These are phyloP conservation scores for Aeoliscus strigatus DNA, from an alignment of 2,797 vertebrate genomes.

Conservation along the genomic window DNA sequence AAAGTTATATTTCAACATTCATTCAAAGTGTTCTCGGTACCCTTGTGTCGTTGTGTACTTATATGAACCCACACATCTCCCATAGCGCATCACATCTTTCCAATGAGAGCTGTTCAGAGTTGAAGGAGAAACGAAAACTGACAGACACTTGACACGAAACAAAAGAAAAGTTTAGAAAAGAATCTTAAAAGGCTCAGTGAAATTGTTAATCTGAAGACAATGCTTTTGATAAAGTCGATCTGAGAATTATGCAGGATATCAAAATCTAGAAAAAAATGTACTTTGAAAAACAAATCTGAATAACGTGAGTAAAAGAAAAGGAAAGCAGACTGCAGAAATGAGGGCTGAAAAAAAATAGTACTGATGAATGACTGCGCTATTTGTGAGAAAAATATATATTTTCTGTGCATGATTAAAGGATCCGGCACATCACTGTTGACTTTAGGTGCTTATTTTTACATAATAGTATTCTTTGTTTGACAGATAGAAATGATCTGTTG, in stretches of 20 bases:
- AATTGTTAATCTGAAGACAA: slow-evolving; percentile 17
- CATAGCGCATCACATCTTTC: slow-evolving; percentile 8
- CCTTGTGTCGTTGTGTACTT: no score
- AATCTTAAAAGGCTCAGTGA: slow-evolving; percentile 2
- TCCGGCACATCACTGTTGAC: slow-evolving; percentile 3
- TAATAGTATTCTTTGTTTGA: no score
- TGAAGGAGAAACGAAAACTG: slow-evolving; percentile 18
- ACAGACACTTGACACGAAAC: slow-evolving; percentile 16
- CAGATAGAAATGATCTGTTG: no score
- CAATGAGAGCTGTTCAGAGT: slow-evolving; percentile 26
- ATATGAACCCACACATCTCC: slow-evolving; percentile 4
- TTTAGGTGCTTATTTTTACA: background rate
- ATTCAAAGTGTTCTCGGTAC: slow-evolving; percentile 7
- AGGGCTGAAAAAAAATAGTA: slow-evolving; percentile 1
- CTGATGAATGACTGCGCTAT: slow-evolving; percentile 3
- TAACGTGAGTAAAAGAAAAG: slow-evolving; percentile 5
- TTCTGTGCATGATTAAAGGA: slow-evolving; percentile 1
- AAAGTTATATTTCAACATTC: slow-evolving; percentile 2
- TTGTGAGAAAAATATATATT: no score
- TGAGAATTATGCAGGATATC: slow-evolving; percentile 14
- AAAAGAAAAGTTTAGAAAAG: slow-evolving; percentile 1
- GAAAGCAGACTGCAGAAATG: slow-evolving; percentile 1
- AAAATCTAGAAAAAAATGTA: slow-evolving; percentile 23
- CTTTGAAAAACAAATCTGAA: slow-evolving; percentile 25
- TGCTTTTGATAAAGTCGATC: slow-evolving; percentile 29